phyloP scores from a whole-genome alignment of 2,888 invertebrate species.

The Melangyna quadrimaculata region DNA sequence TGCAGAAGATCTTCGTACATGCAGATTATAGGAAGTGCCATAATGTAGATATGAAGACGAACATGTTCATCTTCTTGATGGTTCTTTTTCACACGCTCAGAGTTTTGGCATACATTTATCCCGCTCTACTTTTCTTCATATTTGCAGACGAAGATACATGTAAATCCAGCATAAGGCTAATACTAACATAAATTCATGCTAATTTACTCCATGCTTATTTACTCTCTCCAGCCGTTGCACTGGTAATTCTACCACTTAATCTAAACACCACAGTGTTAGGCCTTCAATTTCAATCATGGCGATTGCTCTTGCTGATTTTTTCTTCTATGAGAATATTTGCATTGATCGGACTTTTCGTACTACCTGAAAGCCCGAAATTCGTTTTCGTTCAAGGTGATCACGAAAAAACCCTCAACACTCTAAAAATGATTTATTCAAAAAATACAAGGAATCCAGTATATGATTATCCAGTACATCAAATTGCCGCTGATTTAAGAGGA shows the following conservation, averaged over 20 bases:
- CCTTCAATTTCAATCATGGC: constrained; percentile 87
- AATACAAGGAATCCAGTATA: constrained; percentile 81
- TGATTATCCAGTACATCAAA: constrained; percentile 82
- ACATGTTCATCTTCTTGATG: too few relatives aligned
- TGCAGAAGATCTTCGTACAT: too few relatives aligned
- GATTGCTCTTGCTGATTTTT: constrained; percentile 86
- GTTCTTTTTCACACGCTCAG: too few relatives aligned
- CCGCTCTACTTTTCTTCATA: too few relatives aligned
- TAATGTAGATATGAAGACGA: too few relatives aligned
- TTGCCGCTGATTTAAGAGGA: constrained; percentile 74
- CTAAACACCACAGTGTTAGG: constrained; percentile 82
- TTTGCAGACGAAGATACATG: too few relatives aligned
- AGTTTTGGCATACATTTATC: too few relatives aligned
- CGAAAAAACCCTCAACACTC: constrained; percentile 83
- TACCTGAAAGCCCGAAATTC: constrained; percentile 92
- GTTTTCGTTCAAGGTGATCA: constrained; percentile 84
- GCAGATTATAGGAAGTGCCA: too few relatives aligned
- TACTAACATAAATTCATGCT: too few relatives aligned
- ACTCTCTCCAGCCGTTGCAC: constrained; percentile 83
- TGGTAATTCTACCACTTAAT: constrained; percentile 85
- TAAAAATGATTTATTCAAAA: constrained; percentile 84
- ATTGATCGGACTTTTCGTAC: constrained; percentile 83
- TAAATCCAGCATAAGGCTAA: too few relatives aligned
- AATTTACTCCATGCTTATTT: not conserved
- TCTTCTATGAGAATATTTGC: constrained; percentile 85